These are phyloP conservation scores for Amblyopsis hoosieri DNA, from an alignment of 2,797 vertebrate genomes.

Conservation along the genomic window DNA sequence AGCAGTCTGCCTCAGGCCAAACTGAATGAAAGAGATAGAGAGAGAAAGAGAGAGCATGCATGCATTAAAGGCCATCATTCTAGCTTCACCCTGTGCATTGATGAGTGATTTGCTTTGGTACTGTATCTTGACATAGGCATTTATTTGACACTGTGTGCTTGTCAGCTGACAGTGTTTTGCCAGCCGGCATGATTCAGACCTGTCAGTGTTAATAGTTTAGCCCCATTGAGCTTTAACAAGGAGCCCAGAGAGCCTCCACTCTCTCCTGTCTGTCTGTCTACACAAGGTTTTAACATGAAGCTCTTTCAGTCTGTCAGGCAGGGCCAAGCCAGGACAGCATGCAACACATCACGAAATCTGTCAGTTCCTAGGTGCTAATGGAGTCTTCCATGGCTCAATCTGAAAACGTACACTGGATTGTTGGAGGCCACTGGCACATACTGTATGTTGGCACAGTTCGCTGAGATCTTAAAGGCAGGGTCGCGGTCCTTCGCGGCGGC, in stretches of 20 bases:
- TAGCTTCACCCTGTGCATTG: no score
- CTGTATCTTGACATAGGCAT: no score
- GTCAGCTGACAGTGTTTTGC: no score
- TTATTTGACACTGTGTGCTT: no score
- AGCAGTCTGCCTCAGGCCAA: conserved; percentile 34
- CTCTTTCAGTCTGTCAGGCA: conserved; percentile 45
- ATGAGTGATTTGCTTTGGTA: no score
- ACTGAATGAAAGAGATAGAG: conserved; percentile 19
- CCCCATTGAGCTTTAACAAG: conserved; percentile 63
- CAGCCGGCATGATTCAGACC: no score
- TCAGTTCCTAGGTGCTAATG: conserved; percentile 28
- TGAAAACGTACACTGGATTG: not conserved
- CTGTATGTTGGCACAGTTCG: no score
- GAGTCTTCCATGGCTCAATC: conserved; percentile 19
- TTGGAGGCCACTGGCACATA: not conserved
- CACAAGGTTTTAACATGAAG: conserved; percentile 54
- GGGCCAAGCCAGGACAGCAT: conserved; percentile 18
- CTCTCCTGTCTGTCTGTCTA: conserved; percentile 32
- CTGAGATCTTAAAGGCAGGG: no score
- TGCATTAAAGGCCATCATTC: no score
- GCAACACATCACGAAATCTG: conserved; percentile 26
- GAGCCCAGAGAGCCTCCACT: conserved; percentile 33
- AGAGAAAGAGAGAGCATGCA: no score
- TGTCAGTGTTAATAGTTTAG: no score
- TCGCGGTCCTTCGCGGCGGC: no score